Evolutionary conservation across 1,140 invertebrate species (phyloP), one percentile per base, ranked within the genome.

Genomic region (Magallana ariakensis): DNA sequence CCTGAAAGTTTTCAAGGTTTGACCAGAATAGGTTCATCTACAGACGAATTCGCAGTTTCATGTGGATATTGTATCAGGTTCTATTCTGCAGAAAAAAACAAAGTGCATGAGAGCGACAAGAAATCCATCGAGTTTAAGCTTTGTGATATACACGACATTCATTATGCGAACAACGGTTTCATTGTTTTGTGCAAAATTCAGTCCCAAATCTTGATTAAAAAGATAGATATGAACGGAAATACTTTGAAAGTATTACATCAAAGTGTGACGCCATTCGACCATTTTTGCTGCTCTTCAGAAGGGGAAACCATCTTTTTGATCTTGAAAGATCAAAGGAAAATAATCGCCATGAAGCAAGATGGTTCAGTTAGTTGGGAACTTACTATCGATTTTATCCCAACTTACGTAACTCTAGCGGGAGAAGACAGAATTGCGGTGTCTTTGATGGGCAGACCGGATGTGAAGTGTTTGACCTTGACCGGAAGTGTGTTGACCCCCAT

Each of bases 11-110:
- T 75, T 26, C 22, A 75, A 75, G 66, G 66, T 75, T 26, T 75
- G 22, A 75, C 66, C 22, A 26, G 4, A 46, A 46, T 46, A 46
- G 33, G 33, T 19, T 11, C 22, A 75, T 75, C 66, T 22, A 75
- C 26, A 26, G 66, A 75, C 22, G 66, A 75, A 75, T 9, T 75
- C 13, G 66, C 66, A 11, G 66, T 26, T 26, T 75, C 66, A 13
- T 75, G 66, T 75, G 66, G 66, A 4, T 26, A 75, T 22, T 75
- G 22, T 75, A 75, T 75, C 13, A 75, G 66, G 66, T 75, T 75
- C 8, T 75, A 75, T 26, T 26, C 11, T 26, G 66, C 33, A 26
- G 66, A 33, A 26, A 75, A 75, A 11, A 75, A 5, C 22, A 75
- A 26, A 75, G 9, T 75, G 6, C 66, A 75, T 26, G 66, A 75